phyloP scores from a whole-genome alignment of 2,888 invertebrate species.

The Caenorhabditis doughertyi region DNA sequence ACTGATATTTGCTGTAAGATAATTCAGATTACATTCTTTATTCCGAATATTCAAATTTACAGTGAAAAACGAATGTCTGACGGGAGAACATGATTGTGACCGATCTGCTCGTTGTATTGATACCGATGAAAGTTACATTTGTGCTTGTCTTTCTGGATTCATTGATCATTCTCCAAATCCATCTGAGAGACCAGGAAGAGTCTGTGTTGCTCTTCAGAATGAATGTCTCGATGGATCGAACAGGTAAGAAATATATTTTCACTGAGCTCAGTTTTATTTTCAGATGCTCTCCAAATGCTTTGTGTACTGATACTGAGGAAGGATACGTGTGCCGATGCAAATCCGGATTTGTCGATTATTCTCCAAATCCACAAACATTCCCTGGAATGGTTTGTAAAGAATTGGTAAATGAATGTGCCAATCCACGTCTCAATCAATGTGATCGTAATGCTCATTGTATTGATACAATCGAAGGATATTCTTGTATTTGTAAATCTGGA shows the following conservation, averaged over 20 bases:
- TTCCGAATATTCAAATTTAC: slow-evolving; percentile 30
- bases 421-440: slow-evolving; percentile 76
- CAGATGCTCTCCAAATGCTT: slow-evolving; percentile 81
- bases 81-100: slow-evolving; percentile 81
- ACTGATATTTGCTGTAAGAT: slow-evolving; percentile 82
- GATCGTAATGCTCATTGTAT: slow-evolving; percentile 81
- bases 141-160: slow-evolving; percentile 78
- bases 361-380: slow-evolving; percentile 81
- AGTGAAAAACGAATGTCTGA: slow-evolving; percentile 81
- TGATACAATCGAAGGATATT: slow-evolving; percentile 80
- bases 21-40: neutral
- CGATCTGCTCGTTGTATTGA: slow-evolving; percentile 81
- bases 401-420: slow-evolving; percentile 80
- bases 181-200: slow-evolving; percentile 77
- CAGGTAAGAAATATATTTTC: slow-evolving; percentile 40
- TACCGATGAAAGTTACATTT: slow-evolving; percentile 80
- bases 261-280: too few relatives aligned
- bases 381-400: slow-evolving; percentile 80
- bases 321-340: slow-evolving; percentile 82
- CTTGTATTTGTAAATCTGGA: slow-evolving; percentile 79
- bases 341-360: slow-evolving; percentile 82
- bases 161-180: slow-evolving; percentile 80
- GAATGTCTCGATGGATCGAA: slow-evolving; percentile 80
- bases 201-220: slow-evolving; percentile 81
- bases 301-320: slow-evolving; percentile 81